Base-by-base conservation (phyloP, 2,113 vertebrate genomes). In the Platysternon megacephalum region DNA sequence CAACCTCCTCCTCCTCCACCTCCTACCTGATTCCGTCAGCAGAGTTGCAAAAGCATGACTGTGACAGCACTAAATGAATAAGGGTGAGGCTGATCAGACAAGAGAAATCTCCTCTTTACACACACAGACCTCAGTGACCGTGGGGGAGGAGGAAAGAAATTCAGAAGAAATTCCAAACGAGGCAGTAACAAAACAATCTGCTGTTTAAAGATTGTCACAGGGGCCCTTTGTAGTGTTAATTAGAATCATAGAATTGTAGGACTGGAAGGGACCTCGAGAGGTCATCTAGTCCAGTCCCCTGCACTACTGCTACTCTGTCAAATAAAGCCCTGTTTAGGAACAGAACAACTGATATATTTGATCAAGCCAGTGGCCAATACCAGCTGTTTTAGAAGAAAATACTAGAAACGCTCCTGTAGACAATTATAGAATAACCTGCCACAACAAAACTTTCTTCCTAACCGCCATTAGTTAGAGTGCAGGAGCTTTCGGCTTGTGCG, bases 11-110 rank as follows among this genome's bases (percentile, higher is more conserved):
- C 76, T 35, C 61, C 16, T 93, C 94, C 52, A 53, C 52, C 97
- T 97, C 90, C 95, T 91, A 92, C 96, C 85, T 91, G 81, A 92
- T 96, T 95, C 94, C 24, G 1, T 97, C 96, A 97, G 93, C 94
- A 89, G 65, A 95, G 81, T 95, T 96, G 87, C 87, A 96, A 91
- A 95, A 94, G 89, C 85, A 39, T 91, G 90, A 92, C 89, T 84
- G 85, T 85, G 91, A 91, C 86, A 91, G 79, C 29, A 74, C 24
- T 78, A 93, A 93, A 94, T 91, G 91, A 95, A 6, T 91, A 85
- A 85, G 85, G 85, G 85, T 86, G 85, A 92, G 83, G 46, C 56
- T 95, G 85, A 84, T 42, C 56, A 86, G 87, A 80, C 74, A 94
- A 78, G 61, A 93, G 90, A 74, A 90, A 88, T 55, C 79, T 89